Evolutionary conservation across 2,888 invertebrate genomes (phyloP), one percentile per base, ranked within the genome.

Genomic region (Aethes cnicana): DNA sequence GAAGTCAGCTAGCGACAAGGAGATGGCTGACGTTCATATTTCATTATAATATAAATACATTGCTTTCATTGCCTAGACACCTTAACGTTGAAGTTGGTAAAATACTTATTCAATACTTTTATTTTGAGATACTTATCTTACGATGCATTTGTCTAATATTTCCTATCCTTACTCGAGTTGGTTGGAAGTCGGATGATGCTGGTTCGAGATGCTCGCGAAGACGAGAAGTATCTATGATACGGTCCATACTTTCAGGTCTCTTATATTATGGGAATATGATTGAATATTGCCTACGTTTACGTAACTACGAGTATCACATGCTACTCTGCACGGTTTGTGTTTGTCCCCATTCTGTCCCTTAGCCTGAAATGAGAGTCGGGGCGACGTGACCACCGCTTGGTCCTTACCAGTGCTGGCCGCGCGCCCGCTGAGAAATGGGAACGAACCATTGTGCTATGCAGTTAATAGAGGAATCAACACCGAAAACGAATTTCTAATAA

Each of bases 101-200:
- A 89, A 87, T 87, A 87, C 88, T 88, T 87, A 88, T 74, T 78
- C 80, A 87, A 86, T 88, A 87, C 87, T 84, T 81, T 73, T 66
- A 69, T 69, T 69, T 84, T 82, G 81, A 86, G 84, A 86, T 61
- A 73, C 78, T 72, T 84, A 86, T 85, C 85, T 86, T 86, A 87
- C 85, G 79, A 82, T 80, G 86, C 86, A 81, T 80, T 82, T 70
- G 65, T 77, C 84, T 86, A 86, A 80, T 81, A 84, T 76, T 76
- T 65, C 64, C 84, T 86, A 86, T 66, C 68, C 76, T 85, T 82
- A 84, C 61, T 71, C 71, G 66, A 79, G 64, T 78, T 74, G 69
- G 77, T 71, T 77, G 83, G 84, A 84, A 84, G 84, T 82, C 62
- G 72, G 71, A 68, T 72, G 73, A 69, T 56, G 44, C 47, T 59